These are phyloP conservation scores for Rhizoglyphus robini DNA, from an alignment of 1,140 invertebrate species.

Conservation along the genomic window DNA sequence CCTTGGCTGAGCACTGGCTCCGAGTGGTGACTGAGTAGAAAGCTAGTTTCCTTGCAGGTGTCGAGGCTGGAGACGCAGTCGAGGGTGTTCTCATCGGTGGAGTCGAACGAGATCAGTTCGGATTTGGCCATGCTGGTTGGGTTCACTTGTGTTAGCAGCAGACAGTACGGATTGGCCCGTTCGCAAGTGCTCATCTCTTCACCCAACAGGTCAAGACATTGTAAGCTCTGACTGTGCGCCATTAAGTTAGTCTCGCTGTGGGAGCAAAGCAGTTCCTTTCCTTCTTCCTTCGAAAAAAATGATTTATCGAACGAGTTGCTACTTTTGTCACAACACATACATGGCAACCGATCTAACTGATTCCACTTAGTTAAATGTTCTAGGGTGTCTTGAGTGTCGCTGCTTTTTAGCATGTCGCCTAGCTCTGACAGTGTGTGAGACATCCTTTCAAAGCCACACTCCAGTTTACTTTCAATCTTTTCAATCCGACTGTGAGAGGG, in stretches of 20 bases:
- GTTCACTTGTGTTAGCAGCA: not conserved
- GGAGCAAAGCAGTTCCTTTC: not conserved
- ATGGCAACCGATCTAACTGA: slow-evolving; percentile 9
- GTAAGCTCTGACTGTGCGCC: not conserved
- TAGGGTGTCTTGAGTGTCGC: not conserved
- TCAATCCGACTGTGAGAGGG: not conserved
- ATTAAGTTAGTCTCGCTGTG: not conserved
- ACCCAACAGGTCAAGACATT: not conserved
- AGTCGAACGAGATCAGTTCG: not conserved
- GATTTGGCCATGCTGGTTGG: not conserved
- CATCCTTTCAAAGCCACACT: slow-evolving; percentile 3
- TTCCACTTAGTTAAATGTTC: not conserved
- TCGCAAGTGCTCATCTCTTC: not conserved
- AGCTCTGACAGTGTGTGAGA: not conserved
- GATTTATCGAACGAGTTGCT: slow-evolving; percentile 2
- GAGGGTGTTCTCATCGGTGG: not conserved
- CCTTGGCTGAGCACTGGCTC: not conserved
- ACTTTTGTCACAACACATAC: slow-evolving; percentile 5
- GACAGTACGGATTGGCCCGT: not conserved
- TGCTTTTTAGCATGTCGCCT: not conserved
- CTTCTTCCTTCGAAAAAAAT: slow-evolving; percentile 16
- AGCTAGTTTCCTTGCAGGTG: not conserved
- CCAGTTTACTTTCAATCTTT: not conserved
- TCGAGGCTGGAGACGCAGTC: not conserved
- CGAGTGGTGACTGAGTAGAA: not conserved